phyloP scores from a whole-genome alignment of 2,888 invertebrate species.

The Hypsopygia costalis region DNA sequence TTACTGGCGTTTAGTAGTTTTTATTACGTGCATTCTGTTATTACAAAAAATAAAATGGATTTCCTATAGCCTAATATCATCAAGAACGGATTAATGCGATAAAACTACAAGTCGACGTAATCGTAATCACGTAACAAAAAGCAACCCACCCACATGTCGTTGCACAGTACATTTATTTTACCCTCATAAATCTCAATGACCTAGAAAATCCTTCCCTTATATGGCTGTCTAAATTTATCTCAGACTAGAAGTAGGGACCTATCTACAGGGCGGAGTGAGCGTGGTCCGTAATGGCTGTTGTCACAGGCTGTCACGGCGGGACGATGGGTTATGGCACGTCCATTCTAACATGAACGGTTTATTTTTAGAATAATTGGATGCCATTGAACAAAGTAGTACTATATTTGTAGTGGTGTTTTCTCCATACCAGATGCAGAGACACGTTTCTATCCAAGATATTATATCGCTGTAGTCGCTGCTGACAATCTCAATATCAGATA shows the following conservation, averaged over 20 bases:
- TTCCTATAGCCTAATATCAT: too few relatives aligned
- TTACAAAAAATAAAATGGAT: too few relatives aligned
- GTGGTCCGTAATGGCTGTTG: constrained; percentile 13
- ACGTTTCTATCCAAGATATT: too few relatives aligned
- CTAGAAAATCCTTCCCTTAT: constrained; percentile 35
- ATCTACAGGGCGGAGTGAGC: constrained; percentile 15
- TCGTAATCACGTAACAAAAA: not conserved
- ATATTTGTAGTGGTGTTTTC: not conserved
- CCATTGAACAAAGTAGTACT: not conserved
- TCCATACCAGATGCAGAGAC: too few relatives aligned
- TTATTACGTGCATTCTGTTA: too few relatives aligned
- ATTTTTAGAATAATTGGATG: not conserved
- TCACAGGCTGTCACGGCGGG: not conserved
- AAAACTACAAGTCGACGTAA: not conserved
- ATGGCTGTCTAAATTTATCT: constrained; percentile 52
- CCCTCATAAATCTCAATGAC: constrained; percentile 29
- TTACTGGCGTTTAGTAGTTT: too few relatives aligned
- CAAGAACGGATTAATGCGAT: too few relatives aligned
- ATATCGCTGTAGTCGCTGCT: too few relatives aligned
- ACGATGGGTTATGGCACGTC: not conserved
- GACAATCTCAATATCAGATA: too few relatives aligned
- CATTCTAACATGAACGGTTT: not conserved
- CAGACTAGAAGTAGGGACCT: constrained; percentile 22
- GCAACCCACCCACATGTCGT: constrained; percentile 10
- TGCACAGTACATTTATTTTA: constrained; percentile 22